Evolutionary conservation across 2,797 vertebrate genomes (phyloP).

Genomic region (Ctenochaetus hawaiiensis): DNA sequence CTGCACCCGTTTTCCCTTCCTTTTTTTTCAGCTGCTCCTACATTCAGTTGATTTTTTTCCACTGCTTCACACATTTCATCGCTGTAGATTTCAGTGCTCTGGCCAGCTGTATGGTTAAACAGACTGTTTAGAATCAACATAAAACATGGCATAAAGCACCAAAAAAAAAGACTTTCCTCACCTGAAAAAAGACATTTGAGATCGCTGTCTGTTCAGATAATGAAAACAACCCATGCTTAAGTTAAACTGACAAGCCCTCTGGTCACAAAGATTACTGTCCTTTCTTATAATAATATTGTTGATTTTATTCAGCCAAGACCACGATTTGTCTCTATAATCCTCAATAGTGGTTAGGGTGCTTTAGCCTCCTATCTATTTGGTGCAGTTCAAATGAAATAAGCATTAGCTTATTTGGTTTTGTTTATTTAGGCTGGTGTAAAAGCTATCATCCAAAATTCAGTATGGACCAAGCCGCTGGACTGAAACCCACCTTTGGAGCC

Average conservation of each 20-base stretch:
- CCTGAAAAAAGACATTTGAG: neutral
- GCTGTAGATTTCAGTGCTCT: neutral
- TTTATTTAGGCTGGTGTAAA: neutral
- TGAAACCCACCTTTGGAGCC: neutral
- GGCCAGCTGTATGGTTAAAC: neutral
- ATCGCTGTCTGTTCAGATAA: neutral
- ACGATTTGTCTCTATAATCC: neutral
- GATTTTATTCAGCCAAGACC: neutral
- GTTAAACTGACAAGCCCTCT: neutral
- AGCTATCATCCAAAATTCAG: neutral
- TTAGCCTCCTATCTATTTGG: neutral
- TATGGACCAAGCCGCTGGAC: neutral
- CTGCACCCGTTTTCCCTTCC: neutral
- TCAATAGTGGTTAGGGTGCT: neutral
- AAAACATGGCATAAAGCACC: neutral
- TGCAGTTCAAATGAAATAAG: neutral
- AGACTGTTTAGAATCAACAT: neutral
- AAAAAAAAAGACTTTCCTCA: neutral
- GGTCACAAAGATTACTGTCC: neutral
- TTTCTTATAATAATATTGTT: neutral
- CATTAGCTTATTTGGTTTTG: neutral
- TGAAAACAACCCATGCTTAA: neutral
- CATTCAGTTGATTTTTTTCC: neutral
- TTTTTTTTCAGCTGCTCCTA: conserved; percentile 5
- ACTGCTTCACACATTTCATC: neutral